phyloP scores from a whole-genome alignment of 2,113 vertebrate genomes.

The Drymodes brunneopygia region DNA sequence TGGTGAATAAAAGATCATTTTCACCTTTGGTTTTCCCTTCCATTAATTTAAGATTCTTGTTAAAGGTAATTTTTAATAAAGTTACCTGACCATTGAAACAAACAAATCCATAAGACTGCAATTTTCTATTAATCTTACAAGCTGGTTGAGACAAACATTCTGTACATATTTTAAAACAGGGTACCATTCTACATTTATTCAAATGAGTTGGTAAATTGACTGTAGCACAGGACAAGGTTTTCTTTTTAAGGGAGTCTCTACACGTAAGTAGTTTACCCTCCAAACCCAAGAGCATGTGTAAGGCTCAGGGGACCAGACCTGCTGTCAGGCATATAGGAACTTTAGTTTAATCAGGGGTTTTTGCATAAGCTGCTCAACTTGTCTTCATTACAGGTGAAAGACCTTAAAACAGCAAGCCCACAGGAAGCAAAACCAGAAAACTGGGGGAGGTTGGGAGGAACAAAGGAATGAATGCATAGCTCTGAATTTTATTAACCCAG shows the following conservation, averaged over 20 bases:
- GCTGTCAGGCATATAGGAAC: neutral
- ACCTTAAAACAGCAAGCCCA: neutral
- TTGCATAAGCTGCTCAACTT: neutral
- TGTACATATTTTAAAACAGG: slow-evolving; percentile 37
- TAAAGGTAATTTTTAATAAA: neutral
- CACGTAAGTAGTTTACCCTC: neutral
- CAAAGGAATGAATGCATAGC: neutral
- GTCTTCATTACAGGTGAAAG: neutral
- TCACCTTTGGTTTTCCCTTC: neutral
- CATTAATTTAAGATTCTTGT: neutral
- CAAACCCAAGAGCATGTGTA: neutral
- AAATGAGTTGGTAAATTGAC: slow-evolving; percentile 39
- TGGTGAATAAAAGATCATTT: neutral
- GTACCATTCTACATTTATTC: slow-evolving; percentile 34
- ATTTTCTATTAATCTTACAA: neutral
- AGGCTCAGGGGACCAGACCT: neutral
- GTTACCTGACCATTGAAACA: neutral
- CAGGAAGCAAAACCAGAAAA: neutral
- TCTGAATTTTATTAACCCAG: neutral
- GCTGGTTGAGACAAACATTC: neutral
- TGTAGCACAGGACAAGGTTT: neutral
- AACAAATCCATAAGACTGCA: neutral
- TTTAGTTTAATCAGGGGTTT: neutral
- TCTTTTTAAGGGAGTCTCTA: slow-evolving; percentile 9
- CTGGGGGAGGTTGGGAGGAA: neutral